Base-by-base conservation (phyloP, 2,888 invertebrate genomes). In the Drosophila subsilvestris region DNA sequence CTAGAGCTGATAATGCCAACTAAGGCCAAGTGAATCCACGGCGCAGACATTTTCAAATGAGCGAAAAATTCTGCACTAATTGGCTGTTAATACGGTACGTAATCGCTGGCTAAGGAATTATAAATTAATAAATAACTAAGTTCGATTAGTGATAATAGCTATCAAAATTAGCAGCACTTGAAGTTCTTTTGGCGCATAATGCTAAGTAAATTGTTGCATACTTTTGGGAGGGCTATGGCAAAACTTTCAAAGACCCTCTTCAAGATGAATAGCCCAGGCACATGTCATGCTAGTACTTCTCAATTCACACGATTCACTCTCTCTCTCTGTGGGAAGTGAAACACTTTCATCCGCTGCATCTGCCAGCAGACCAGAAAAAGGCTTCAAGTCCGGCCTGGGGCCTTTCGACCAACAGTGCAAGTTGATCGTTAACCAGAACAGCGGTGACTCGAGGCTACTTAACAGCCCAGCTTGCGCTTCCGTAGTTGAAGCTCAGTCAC, bases 391-490 rank as follows among this genome's bases (percentile, higher is more conserved):
- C 77, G 72, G 79, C 75, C 76, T 59, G 68, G 55, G 68, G 49
- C 49, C 48, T 67, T 66, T 75, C 67, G 71, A 17, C 17, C 12
- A 2, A 27, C 37, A 49, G 51, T 47, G 60, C 68, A 73, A 79
- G 68, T 76, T 69, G 83, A 82, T 83, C 83, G 83, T 79, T 86
- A 82, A 68, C 70, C 74, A 66, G 61, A 32, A 37, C 54, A 69
- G 69, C 57, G 63, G 56, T 62, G 80, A 68, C 86, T 84, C 57
- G 76, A 65, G 73, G 79, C 83, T 83, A 81, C 84, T 83, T 86
- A 83, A 79, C 77, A 74, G 71, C 71, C 76, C 83, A 86, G 86
- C 84, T 83, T 75, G 86, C 61, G 60, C 54, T 81, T 83, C 86
- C 86, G 86, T 63, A 73, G 63, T 60, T 37, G 32, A 5, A 37